Conservation (phyloP, 2,113 vertebrate species). For the human region GRCh38 chr12:45702501-45703000, state of each 20-base stretch:
- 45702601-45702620: slow-evolving; percentile 2
- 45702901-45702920: not conserved
- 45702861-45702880: slow-evolving; percentile 30
- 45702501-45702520: slow-evolving; percentile 16
- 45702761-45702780: too few relatives aligned
- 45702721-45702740: too few relatives aligned
- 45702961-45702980: not conserved
- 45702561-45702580: not conserved
- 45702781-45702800: too few relatives aligned
- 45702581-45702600: not conserved
- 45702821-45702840: too few relatives aligned
- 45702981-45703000: not conserved
- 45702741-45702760: too few relatives aligned
- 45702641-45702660: too few relatives aligned
- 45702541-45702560: not conserved
- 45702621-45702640: too few relatives aligned
- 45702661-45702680: too few relatives aligned
- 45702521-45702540: not conserved
- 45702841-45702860: too few relatives aligned
- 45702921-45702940: not conserved
- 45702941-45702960: not conserved
- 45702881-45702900: not conserved
- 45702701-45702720: too few relatives aligned
- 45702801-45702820: too few relatives aligned
- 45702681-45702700: too few relatives aligned